Evolutionary conservation across 2,797 vertebrate genomes (phyloP), one percentile per base, ranked within the genome.

Genomic region (Eulemur rubriventer): DNA sequence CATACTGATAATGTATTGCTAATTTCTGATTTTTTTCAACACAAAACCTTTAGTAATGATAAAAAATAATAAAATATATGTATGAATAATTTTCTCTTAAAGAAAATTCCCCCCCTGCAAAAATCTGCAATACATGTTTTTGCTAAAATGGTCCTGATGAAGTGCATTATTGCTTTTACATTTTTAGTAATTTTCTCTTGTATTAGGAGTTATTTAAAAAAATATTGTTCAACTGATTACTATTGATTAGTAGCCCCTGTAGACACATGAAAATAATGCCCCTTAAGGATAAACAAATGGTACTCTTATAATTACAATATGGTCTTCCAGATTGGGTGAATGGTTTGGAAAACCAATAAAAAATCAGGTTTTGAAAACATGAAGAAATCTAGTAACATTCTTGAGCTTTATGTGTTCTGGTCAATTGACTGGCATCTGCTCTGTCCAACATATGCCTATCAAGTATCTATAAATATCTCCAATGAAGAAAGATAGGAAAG

Each of bases 281-380:
- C 61, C 13, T 80, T 52, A 57, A 90, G 63, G 57, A n/a, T 79
- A 73, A 88, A 79, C 22, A 85, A 67, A 38, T 86, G 26, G 35
- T 89, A 7, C 11, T 20, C 52, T 90, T 79, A 22, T 59, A 43
- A 55, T 59, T 52, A 73, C 80, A 85, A n/a, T 76, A 75, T 88
- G 43, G 28, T n/a, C 48, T 6, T 95, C 41, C 26, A 73, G 52
- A 65, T 82, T 86, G 69, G 7, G 17, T 35, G 28, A 55, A 75
- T 93, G 20, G n/a, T 46, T 84, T 94, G 55, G 50, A 65, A 91
- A 61, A 91, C 59, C 38, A 83, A 52, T 50, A 70, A 91, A 57
- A 65, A 52, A 57, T 55, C 9, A 59, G 7, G 13, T 86, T 96
- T 85, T 91, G 57, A 96, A 97, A 94, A 33, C n/a, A 76, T 0